phyloP scores from a whole-genome alignment of 1,140 invertebrate species.

The Anagrus nilaparvatae region DNA sequence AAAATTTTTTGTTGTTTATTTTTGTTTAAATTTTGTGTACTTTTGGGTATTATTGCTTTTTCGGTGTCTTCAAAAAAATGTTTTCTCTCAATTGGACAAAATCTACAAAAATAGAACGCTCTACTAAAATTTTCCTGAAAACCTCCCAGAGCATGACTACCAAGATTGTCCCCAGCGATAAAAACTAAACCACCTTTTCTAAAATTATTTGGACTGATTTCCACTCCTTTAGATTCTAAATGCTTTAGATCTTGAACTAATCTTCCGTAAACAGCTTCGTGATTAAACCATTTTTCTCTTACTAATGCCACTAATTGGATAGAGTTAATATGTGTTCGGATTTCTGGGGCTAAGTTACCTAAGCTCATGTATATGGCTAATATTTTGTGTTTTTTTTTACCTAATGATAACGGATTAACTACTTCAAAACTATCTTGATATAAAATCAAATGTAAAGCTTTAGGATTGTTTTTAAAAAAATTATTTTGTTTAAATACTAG shows the following conservation, averaged over 20 bases:
- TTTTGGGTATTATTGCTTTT: too few relatives aligned
- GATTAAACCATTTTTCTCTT: slow-evolving; percentile 25
- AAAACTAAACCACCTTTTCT: slow-evolving; percentile 23
- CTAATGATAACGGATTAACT: slow-evolving; percentile 28
- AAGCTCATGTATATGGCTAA: slow-evolving; percentile 29
- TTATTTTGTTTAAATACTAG: slow-evolving; percentile 21
- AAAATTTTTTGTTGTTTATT: too few relatives aligned
- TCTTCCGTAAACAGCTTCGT: slow-evolving; percentile 20
- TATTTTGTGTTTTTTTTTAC: slow-evolving; percentile 29
- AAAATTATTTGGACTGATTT: slow-evolving; percentile 9
- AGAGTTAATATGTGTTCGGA: slow-evolving; percentile 20
- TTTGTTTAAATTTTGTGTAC: too few relatives aligned
- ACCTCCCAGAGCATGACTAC: slow-evolving; percentile 22
- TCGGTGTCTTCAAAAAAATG: too few relatives aligned
- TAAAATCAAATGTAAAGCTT: slow-evolving; percentile 25
- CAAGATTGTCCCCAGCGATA: slow-evolving; percentile 26
- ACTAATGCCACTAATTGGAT: slow-evolving; percentile 27
- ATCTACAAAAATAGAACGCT: slow-evolving; percentile 22
- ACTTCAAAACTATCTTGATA: slow-evolving; percentile 32
- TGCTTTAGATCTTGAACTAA: slow-evolving; percentile 26
- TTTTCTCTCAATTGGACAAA: slow-evolving; percentile 17
- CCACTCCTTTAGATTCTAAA: slow-evolving; percentile 22
- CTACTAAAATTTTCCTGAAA: slow-evolving; percentile 23
- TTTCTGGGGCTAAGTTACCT: slow-evolving; percentile 19
- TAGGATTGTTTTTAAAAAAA: slow-evolving; percentile 24